Evolutionary conservation across 2,888 invertebrate genomes (phyloP).

Genomic region (Synanthedon myopaeformis): DNA sequence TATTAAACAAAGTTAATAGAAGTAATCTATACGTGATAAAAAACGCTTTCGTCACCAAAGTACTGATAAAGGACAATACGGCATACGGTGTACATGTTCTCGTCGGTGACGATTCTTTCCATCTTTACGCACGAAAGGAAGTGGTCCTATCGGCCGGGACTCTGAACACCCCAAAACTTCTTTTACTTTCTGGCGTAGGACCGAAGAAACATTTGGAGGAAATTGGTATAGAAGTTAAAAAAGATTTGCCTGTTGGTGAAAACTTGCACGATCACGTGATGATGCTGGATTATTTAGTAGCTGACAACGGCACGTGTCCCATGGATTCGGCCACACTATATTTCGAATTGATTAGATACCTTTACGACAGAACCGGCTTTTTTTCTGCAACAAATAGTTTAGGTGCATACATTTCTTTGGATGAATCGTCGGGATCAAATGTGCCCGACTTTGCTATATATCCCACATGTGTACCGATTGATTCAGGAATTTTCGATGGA

Average conservation of each 20-base stretch:
- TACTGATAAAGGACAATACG: conserved; percentile 27
- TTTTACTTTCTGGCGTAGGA: conserved; percentile 48
- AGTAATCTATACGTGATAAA: conserved; percentile 34
- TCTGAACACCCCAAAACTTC: conserved; percentile 45
- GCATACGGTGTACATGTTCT: conserved; percentile 33
- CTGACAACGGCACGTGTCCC: conserved; percentile 36
- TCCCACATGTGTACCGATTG: conserved; percentile 31
- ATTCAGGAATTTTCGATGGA: conserved; percentile 17
- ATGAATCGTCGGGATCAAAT: conserved; percentile 12
- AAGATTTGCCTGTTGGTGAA: conserved; percentile 43
- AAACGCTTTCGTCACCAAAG: conserved; percentile 30
- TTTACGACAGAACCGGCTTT: conserved; percentile 34
- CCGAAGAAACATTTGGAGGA: conserved; percentile 29
- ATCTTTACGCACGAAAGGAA: conserved; percentile 33
- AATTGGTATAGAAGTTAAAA: conserved; percentile 24
- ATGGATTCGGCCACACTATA: conserved; percentile 12
- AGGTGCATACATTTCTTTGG: conserved; percentile 32
- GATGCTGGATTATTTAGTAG: conserved; percentile 34
- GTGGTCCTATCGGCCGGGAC: conserved; percentile 46
- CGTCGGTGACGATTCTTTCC: conserved; percentile 14
- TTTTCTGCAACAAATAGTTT: conserved; percentile 31
- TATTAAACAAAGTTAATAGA: conserved; percentile 25
- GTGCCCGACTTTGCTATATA: conserved; percentile 47
- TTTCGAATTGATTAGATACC: conserved; percentile 36
- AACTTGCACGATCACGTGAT: conserved; percentile 50